These are phyloP conservation scores for Paradisaea rubra DNA, from an alignment of 2,113 vertebrate species.

Conservation along the genomic window DNA sequence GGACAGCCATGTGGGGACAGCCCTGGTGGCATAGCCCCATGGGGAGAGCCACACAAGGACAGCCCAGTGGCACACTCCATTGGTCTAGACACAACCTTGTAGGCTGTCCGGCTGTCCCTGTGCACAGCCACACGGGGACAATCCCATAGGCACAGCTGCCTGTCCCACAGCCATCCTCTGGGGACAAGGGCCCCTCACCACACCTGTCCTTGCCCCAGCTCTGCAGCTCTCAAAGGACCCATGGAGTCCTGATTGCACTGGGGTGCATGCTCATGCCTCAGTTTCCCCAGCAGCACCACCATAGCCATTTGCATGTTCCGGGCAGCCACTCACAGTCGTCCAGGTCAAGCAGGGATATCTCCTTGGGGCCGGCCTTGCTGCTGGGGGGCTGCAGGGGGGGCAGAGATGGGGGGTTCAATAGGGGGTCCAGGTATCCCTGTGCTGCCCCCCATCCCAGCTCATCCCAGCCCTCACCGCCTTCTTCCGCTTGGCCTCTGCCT, in stretches of 20 bases:
- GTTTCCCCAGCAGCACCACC: not conserved
- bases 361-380: constrained; percentile 77
- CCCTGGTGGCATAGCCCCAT: not conserved
- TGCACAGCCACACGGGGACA: not conserved
- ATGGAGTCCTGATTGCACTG: not conserved
- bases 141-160: not conserved
- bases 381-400: constrained; percentile 45
- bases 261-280: not conserved
- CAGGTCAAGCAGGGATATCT: constrained; percentile 93
- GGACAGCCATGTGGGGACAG: not conserved
- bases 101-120: not conserved
- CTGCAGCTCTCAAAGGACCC: not conserved
- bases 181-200: not conserved
- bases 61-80: not conserved
- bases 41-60: not conserved
- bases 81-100: not conserved
- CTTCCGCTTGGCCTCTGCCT: constrained; percentile 74
- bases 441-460: not conserved
- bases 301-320: accelerated
- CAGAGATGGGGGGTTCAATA: not conserved
- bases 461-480: constrained; percentile 67
- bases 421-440: accelerated
- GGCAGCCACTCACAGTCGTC: constrained; percentile 87
- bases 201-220: not conserved
- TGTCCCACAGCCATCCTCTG: not conserved